phyloP scores from a whole-genome alignment of 2,888 invertebrate genomes.

The Andrena hattorfiana region DNA sequence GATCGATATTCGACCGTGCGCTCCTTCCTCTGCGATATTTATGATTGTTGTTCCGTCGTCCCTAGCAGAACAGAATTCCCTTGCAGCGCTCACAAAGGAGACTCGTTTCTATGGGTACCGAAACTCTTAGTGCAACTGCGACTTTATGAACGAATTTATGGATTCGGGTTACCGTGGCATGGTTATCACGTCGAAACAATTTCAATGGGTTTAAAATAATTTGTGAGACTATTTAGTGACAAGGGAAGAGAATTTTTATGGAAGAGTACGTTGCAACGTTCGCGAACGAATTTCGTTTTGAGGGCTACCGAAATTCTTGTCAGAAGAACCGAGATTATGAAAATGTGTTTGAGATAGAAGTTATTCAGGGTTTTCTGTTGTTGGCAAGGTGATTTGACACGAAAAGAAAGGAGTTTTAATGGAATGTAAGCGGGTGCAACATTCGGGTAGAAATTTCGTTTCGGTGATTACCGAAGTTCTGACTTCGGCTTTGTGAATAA shows the following conservation, averaged over 20 bases:
- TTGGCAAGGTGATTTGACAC: neutral
- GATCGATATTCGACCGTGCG: constrained; percentile 52
- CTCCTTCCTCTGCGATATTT: constrained; percentile 47
- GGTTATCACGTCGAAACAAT: neutral
- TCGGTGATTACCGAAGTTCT: neutral
- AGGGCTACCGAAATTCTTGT: neutral
- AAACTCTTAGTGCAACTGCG: constrained; percentile 13
- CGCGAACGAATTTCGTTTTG: neutral
- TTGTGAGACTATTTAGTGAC: neutral
- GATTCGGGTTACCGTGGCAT: neutral
- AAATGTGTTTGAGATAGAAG: neutral
- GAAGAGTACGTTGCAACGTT: neutral
- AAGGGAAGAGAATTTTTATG: neutral
- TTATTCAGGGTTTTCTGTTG: neutral
- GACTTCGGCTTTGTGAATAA: too few relatives aligned
- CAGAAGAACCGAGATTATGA: neutral
- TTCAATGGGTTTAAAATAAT: neutral
- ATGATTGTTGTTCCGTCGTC: constrained; percentile 51
- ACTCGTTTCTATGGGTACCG: constrained; percentile 30
- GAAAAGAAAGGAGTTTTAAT: too few relatives aligned
- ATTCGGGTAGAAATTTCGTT: neutral
- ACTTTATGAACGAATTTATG: constrained; percentile 18
- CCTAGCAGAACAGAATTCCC: constrained; percentile 36
- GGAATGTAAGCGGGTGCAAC: neutral
- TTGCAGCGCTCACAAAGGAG: constrained; percentile 27